Base-by-base conservation (phyloP, 2,113 vertebrate species). In the Datnioides undecimradiatus region DNA sequence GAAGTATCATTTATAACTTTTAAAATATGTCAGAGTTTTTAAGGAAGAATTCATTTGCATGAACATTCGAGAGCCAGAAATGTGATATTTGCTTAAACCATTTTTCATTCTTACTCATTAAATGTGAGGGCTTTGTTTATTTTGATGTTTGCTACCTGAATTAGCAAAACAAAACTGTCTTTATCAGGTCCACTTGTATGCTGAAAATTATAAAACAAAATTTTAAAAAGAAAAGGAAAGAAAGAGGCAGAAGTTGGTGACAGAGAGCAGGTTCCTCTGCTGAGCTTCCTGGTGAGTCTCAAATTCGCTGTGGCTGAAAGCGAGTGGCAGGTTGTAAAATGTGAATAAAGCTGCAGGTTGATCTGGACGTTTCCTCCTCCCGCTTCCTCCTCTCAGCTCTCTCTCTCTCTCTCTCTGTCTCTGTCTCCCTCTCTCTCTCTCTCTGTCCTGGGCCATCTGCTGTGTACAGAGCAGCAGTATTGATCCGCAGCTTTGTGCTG, bases 401-500 rank as follows among this genome's bases (percentile, higher is more conserved):
- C 45, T 43, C 49, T 60, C 54, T 27, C 64, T 52, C 51, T 76
- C 73, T 46, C 16, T 72, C 46, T 68, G 65, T 64, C 25, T 57
- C 41, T 76, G 48, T 58, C 40, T 60, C 75, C 41, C 51, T 76
- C 46, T 67, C 34, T 72, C 60, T 43, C 46, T 55, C 62, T 63
- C 51, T 72, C 29, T 71, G 66, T 86, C 93, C 90, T 88, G 86
- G 86, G 86, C 96, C 96, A 95, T 95, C 96, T 96, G 95, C 95
- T 87, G 89, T 84, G 93, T 91, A 79, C 66, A 91, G 90, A 86
- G 88, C 80, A 89, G 85, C 72, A 87, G 90, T 96, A 96, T 97
- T 94, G 95, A 96, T 96, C 90, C 93, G 91, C 90, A 94, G 94
- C 95, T 91, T 95, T 88, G 94, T 94, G 95, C 94, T 87, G 90